Evolutionary conservation across 2,113 vertebrate species (phyloP), one percentile per base, ranked within the genome.

Genomic region (Vulpes vulpes): DNA sequence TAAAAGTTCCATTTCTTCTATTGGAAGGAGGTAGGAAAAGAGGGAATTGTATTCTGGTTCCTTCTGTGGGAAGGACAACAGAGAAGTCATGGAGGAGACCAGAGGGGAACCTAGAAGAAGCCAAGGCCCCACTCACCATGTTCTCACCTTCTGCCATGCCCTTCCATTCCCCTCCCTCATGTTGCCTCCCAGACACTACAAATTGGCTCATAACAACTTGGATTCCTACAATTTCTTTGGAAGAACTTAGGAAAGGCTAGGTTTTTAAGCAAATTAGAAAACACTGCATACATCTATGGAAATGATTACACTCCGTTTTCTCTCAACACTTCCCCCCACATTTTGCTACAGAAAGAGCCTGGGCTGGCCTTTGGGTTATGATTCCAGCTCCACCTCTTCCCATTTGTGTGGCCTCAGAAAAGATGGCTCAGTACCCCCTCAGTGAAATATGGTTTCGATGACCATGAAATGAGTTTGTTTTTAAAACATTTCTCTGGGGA

Each of bases 381-480:
- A 23, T 79, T 71, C 57, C 14, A 82, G 38, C 67, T 51, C 57
- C 43, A 15, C 60, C 10, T 38, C 27, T 94, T 87, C 11, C 23
- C 49, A 51, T 8, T 15, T 17, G 19, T 23, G 23, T 59, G 30
- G 38, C 53, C 67, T 64, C 9, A 2, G 43, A 74, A 87, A 86
- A 35, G 23, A 64, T n/a, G 15, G 60, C 60, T 88, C 55, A 8
- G 3, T 53, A 76, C 90, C 49, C 71, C 57, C 3, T 35, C 15
- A 25, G 67, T 65, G 30, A 83, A 62, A 87, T 16, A 53, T 23
- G 1, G 35, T 30, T 95, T 79, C 0, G 0, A 15, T 51, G 83
- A 96, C 43, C 49, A 35, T 74, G 55, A 27, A 91, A 71, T 59
- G 30, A 89, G 35, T 57, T 65, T 5, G 14, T 81, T 53, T 96